Evolutionary conservation across 2,797 vertebrate species (phyloP), one percentile per base, ranked within the genome.

Genomic region (Pempheris klunzingeri): DNA sequence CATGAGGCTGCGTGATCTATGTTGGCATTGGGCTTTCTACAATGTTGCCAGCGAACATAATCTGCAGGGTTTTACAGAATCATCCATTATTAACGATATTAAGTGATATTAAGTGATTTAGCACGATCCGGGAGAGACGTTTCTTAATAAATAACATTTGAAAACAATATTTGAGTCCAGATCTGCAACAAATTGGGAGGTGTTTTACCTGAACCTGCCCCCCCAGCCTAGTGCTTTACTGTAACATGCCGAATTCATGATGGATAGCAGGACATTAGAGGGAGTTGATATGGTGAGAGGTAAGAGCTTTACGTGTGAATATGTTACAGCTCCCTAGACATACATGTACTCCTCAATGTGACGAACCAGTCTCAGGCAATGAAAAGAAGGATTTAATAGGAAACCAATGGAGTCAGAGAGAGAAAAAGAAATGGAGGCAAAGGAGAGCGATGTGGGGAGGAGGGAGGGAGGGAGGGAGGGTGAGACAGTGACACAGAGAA

Each of bases 331-430:
- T 83, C 71, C 68, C 74, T 34, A 2, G 71, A 76, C 46, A 60
- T 64, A 62, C 47, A 36, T 71, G 43, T 43, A 36, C 68, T 65
- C 62, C 36, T 90, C 74, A 58, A 36, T 66, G 81, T 83, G 85
- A 89, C 41, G 1, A 74, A 68, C 46, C 67, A 50, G 66, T 80
- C 62, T 24, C 5, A 8, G 11, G 60, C 74, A 79, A 67, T 79
- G 77, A 86, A 80, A 77, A 28, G 70, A 87, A 63, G 61, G 79
- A 89, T 88, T 85, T 80, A 86, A 80, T 80, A 74, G 85, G 69
- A 75, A n/a, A 43, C 39, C 59, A 73, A n/a, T 36, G 59, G 66
- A 81, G 65, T 74, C 39, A 54, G 60, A 53, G 74, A 65, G 60
- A 69, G 77, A 68, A 54, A 60, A 71, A 65, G 39, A 64, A 69